A percentile compares a stretch with the other conserved stretches of the same genome.
These are phyloP conservation scores for Diacarnus erythraeanus DNA, from an alignment of 37 sponge, comb jelly and placozoan species.

Conservation along the genomic window DNA sequence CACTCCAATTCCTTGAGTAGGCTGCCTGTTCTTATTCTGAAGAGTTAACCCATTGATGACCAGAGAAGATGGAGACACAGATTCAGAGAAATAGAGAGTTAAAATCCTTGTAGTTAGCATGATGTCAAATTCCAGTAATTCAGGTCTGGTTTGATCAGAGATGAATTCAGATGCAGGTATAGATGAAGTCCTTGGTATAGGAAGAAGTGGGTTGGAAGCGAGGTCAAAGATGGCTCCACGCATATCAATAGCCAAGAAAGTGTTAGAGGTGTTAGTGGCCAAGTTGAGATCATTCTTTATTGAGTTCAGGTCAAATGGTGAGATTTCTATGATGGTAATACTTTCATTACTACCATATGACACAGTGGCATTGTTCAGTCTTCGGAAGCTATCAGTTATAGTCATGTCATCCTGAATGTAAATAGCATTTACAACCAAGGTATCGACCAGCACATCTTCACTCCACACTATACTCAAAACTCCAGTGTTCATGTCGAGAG, in stretches of 20 bases:
- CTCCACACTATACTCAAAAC: constrained; percentile 62
- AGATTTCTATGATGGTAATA: constrained; percentile 36
- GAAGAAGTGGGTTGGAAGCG: constrained; percentile 79
- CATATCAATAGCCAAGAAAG: constrained; percentile 54
- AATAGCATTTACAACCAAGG: constrained; percentile 50
- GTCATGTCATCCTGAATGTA: constrained; percentile 43
- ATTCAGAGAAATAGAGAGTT: constrained; percentile 70
- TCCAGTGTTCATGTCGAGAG: constrained; percentile 73
- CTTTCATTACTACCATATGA: constrained; percentile 37
- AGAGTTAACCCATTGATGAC: constrained; percentile 71
- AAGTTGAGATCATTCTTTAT: constrained; percentile 61
- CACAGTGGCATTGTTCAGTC: constrained; percentile 45
- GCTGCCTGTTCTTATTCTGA: constrained; percentile 61
- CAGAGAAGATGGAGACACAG: constrained; percentile 62
- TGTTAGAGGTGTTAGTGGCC: constrained; percentile 56
- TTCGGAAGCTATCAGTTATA: constrained; percentile 16
- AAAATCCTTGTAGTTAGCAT: constrained; percentile 72
- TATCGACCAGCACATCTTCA: constrained; percentile 57
- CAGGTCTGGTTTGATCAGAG: constrained; percentile 66
- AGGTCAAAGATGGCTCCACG: constrained; percentile 56
- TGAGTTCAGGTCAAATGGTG: constrained; percentile 58
- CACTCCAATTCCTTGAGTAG: constrained; percentile 34
- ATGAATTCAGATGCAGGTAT: constrained; percentile 18
- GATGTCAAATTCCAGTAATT: constrained; percentile 61
- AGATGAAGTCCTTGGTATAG: constrained; percentile 20